Conservation (phyloP, 2,888 invertebrate species). For the Sipunculus nudus region DNA sequence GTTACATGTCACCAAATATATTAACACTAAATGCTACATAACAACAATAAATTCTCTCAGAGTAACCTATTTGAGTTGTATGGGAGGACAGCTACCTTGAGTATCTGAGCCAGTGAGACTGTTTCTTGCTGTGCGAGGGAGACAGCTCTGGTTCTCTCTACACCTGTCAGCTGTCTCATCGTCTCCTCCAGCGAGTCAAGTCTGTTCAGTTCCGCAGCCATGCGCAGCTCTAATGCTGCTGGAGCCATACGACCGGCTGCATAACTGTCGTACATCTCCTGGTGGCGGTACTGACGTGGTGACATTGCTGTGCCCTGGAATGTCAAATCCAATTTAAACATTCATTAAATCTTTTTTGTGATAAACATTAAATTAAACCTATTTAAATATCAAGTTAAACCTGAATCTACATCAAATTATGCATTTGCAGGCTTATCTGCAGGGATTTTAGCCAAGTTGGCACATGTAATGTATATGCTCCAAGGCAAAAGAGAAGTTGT, state of each 20-base stretch:
- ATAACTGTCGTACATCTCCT: neutral
- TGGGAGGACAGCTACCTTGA: too few relatives aligned
- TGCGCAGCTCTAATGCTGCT: conserved; percentile 72
- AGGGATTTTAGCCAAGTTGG: too few relatives aligned
- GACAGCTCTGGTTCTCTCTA: conserved; percentile 68
- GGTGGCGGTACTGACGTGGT: neutral
- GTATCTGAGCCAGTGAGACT: conserved; percentile 63
- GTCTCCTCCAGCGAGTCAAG: conserved; percentile 74
- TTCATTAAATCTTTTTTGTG: neutral
- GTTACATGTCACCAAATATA: too few relatives aligned
- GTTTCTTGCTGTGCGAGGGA: conserved; percentile 65
- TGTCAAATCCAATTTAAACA: neutral
- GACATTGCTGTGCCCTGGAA: neutral
- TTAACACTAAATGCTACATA: too few relatives aligned
- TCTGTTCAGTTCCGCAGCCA: conserved; percentile 73
- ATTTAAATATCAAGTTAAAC: too few relatives aligned
- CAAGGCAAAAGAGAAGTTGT: too few relatives aligned
- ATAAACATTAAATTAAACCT: too few relatives aligned
- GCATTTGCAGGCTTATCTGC: too few relatives aligned
- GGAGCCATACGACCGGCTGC: conserved; percentile 71
- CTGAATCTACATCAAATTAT: too few relatives aligned
- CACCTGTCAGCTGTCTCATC: conserved; percentile 70
- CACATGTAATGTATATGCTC: too few relatives aligned
- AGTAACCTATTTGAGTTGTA: too few relatives aligned
- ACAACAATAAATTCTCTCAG: too few relatives aligned